phyloP scores from a whole-genome alignment of 1,140 invertebrate species.

The Drosophila sproati region DNA sequence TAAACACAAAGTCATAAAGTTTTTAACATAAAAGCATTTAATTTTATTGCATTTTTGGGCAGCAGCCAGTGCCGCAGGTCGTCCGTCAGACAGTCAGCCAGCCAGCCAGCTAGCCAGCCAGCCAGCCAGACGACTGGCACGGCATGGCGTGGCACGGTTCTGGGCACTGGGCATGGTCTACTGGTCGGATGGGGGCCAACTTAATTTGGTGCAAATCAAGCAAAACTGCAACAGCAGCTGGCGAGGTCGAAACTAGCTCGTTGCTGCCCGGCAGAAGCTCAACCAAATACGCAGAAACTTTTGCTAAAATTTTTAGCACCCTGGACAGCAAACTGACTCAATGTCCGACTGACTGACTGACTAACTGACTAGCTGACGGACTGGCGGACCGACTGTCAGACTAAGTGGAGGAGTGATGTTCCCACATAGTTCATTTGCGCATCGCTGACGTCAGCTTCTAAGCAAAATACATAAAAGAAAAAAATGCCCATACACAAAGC shows the following conservation, averaged over 20 bases:
- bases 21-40: constrained; percentile 82
- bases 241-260: constrained; percentile 36
- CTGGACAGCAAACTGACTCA: not conserved
- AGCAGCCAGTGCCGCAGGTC: constrained; percentile 52
- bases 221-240: constrained; percentile 75
- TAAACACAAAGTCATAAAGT: constrained; percentile 82
- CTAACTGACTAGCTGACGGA: not conserved
- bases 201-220: constrained; percentile 80
- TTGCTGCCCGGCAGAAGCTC: constrained; percentile 10
- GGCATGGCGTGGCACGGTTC: constrained; percentile 39
- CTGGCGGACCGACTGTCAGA: not conserved
- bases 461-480: constrained; percentile 1
- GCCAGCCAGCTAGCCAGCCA: constrained; percentile 12
- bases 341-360: not conserved
- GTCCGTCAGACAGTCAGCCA: constrained; percentile 22
- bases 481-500: constrained; percentile 8
- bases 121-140: constrained; percentile 27
- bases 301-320: constrained; percentile 29
- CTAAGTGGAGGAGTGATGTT: constrained; percentile 15
- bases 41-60: constrained; percentile 82
- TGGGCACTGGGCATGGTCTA: constrained; percentile 55
- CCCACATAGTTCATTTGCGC: constrained; percentile 45
- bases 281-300: constrained; percentile 38
- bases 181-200: constrained; percentile 63
- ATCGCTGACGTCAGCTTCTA: constrained; percentile 62